Evolutionary conservation across 2,797 vertebrate species (phyloP).

Genomic region (Craterocephalus amniculus): DNA sequence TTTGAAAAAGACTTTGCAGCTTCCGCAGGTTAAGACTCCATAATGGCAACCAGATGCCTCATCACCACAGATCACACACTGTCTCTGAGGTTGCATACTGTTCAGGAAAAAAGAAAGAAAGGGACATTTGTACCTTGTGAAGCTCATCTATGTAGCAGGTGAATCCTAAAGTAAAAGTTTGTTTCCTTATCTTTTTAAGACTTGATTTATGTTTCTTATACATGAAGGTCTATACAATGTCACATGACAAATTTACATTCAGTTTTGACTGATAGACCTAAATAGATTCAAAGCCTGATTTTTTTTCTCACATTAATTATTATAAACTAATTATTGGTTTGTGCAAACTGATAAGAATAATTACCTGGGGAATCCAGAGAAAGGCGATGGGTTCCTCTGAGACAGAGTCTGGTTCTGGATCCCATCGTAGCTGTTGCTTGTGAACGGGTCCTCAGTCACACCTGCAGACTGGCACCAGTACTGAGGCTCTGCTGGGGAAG

Average conservation of each 20-base stretch:
- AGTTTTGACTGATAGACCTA: background rate
- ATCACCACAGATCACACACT: conserved; percentile 94
- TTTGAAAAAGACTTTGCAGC: conserved; percentile 99
- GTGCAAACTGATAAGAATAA: background rate
- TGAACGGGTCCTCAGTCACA: conserved; percentile 60
- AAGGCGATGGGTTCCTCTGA: conserved; percentile 65
- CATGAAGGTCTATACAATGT: background rate
- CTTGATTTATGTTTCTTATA: background rate
- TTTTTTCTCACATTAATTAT: background rate
- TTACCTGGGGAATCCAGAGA: conserved; percentile 76
- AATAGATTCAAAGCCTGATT: background rate
- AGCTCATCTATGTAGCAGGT: background rate
- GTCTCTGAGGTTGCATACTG: conserved; percentile 88
- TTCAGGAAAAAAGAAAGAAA: background rate
- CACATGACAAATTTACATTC: background rate
- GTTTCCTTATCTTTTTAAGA: background rate
- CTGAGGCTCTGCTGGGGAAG: conserved; percentile 54
- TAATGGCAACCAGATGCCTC: conserved; percentile 98
- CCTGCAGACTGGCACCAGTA: conserved; percentile 75
- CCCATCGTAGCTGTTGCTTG: conserved; percentile 58
- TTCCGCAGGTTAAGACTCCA: conserved; percentile 96
- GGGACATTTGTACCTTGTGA: background rate
- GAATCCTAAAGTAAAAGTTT: background rate
- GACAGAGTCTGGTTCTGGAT: conserved; percentile 58
- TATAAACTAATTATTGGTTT: background rate